phyloP scores from a whole-genome alignment of 2,113 vertebrate species.

The Syngnathus floridae region DNA sequence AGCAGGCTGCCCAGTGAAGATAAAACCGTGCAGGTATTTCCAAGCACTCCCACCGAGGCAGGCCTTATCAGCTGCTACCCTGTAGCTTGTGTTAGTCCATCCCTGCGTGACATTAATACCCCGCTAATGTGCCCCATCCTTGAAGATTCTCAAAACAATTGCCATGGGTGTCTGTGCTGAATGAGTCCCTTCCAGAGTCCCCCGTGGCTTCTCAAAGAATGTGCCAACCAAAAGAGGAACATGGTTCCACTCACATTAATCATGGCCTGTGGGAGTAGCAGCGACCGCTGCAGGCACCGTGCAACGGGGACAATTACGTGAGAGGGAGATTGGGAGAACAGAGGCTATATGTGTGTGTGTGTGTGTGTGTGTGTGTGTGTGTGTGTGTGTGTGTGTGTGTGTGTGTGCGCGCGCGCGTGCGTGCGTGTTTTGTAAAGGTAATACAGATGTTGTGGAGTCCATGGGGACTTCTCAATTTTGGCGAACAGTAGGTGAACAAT shows the following conservation, averaged over 20 bases:
- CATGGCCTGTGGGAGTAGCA: slow-evolving; percentile 55
- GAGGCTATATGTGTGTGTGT: slow-evolving; percentile 33
- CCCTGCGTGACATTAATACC: slow-evolving; percentile 63
- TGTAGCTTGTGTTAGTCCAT: slow-evolving; percentile 48
- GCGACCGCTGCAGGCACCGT: slow-evolving; percentile 38
- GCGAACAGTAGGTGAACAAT: neutral
- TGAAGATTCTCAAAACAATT: slow-evolving; percentile 57
- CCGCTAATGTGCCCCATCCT: slow-evolving; percentile 61
- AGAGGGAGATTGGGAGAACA: slow-evolving; percentile 31
- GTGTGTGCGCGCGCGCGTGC: slow-evolving; percentile 23
- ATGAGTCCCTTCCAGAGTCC: slow-evolving; percentile 47
- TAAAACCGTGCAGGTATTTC: slow-evolving; percentile 53
- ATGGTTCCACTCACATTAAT: slow-evolving; percentile 64
- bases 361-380: neutral
- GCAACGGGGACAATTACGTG: slow-evolving; percentile 30
- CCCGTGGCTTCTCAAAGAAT: slow-evolving; percentile 39
- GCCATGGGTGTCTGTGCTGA: slow-evolving; percentile 25
- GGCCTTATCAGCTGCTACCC: slow-evolving; percentile 50
- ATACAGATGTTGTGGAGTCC: neutral
- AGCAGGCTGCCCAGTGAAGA: slow-evolving; percentile 49
- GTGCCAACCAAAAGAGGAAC: slow-evolving; percentile 48
- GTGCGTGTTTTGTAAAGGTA: slow-evolving; percentile 5
- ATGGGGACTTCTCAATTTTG: neutral
- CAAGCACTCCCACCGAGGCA: slow-evolving; percentile 38
- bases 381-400: slow-evolving; percentile 23